These are phyloP conservation scores for Toxotes chatareus DNA, from an alignment of 2,113 vertebrate species.

Conservation along the genomic window DNA sequence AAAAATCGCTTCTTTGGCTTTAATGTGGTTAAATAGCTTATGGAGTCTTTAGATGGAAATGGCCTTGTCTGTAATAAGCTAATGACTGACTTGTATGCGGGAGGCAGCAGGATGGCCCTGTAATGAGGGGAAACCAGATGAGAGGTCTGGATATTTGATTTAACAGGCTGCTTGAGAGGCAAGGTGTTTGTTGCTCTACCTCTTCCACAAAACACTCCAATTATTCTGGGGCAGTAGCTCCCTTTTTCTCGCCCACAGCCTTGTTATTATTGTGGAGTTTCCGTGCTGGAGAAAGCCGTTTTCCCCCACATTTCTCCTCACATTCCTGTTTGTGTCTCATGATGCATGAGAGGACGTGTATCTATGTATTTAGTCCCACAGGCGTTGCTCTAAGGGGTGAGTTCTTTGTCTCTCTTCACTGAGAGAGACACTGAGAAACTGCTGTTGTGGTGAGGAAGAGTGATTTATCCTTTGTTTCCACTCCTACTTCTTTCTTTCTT, in stretches of 20 bases:
- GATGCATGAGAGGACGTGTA: slow-evolving; percentile 38
- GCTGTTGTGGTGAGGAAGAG: neutral
- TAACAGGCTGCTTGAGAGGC: neutral
- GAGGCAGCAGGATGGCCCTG: slow-evolving; percentile 18
- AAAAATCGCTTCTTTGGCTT: slow-evolving; percentile 54
- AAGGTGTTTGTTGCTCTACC: slow-evolving; percentile 17
- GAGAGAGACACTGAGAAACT: neutral
- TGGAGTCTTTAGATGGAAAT: slow-evolving; percentile 39
- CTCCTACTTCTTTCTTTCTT: neutral
- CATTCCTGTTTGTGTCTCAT: slow-evolving; percentile 49
- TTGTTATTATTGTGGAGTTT: slow-evolving; percentile 7
- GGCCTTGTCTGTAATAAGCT: slow-evolving; percentile 38
- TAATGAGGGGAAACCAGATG: slow-evolving; percentile 41
- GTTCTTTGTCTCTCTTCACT: slow-evolving; percentile 2
- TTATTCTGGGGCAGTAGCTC: slow-evolving; percentile 1
- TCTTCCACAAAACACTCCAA: neutral
- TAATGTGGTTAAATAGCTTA: slow-evolving; percentile 53
- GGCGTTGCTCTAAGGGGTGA: neutral
- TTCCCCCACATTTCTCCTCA: neutral
- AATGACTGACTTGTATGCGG: slow-evolving; percentile 31
- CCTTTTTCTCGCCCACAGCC: neutral
- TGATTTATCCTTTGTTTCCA: neutral
- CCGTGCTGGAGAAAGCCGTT: neutral
- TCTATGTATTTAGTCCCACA: slow-evolving; percentile 4
- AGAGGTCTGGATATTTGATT: slow-evolving; percentile 34